Conservation (phyloP, 2,888 invertebrate species). For the Ectemnius continuus region DNA sequence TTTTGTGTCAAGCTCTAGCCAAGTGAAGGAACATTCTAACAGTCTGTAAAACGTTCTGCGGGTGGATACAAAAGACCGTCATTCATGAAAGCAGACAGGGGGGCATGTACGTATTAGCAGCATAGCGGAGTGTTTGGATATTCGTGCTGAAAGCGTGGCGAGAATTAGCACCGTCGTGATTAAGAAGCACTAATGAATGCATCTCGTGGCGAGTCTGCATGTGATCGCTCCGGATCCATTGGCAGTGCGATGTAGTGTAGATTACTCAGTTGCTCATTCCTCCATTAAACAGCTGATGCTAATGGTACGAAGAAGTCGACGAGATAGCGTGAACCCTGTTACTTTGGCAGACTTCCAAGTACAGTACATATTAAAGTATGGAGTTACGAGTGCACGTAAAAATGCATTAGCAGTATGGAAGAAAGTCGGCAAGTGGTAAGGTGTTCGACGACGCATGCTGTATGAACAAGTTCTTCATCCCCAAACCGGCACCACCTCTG, state of each 20-base stretch:
- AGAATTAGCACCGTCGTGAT: slow-evolving; percentile 38
- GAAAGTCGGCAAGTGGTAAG: slow-evolving; percentile 19
- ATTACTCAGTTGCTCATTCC: too few species aligned
- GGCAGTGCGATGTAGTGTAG: too few species aligned
- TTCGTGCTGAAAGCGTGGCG: slow-evolving; percentile 57
- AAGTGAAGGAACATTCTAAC: slow-evolving; percentile 19
- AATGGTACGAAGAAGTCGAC: too few species aligned
- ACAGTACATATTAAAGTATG: too few species aligned
- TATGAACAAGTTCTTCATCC: too few species aligned
- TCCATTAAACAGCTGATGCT: too few species aligned
- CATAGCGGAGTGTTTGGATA: slow-evolving; percentile 52
- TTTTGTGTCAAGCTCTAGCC: too few species aligned
- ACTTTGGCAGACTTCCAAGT: too few species aligned
- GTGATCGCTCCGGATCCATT: slow-evolving; percentile 5
- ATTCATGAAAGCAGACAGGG: slow-evolving; percentile 55
- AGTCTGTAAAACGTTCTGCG: slow-evolving; percentile 18
- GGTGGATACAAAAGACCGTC: slow-evolving; percentile 23
- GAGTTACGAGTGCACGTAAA: neutral
- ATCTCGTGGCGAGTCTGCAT: slow-evolving; percentile 36
- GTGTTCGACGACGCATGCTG: too few species aligned
- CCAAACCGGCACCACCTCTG: too few species aligned
- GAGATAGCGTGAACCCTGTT: too few species aligned
- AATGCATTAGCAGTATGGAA: slow-evolving; percentile 17
- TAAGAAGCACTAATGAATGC: slow-evolving; percentile 52
- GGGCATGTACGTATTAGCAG: slow-evolving; percentile 46